Conservation (phyloP, 2,797 vertebrate species). For the Choloepus didactylus region DNA sequence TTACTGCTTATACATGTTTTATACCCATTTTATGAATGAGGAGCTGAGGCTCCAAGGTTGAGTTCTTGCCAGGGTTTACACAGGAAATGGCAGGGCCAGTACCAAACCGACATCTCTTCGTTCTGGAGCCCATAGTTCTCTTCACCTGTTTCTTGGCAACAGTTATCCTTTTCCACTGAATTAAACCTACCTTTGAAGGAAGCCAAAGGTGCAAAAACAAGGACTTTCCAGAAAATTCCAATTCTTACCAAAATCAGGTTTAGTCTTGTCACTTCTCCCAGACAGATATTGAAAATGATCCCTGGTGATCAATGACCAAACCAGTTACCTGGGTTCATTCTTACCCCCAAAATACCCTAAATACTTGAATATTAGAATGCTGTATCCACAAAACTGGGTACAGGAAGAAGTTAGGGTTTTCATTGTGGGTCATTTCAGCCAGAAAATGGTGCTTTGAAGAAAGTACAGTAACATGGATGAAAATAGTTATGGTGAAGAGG, state of each 20-base stretch:
- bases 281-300: not conserved
- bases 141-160: constrained; percentile 11
- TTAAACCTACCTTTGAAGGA: constrained; percentile 33
- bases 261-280: not conserved
- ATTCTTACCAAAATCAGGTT: constrained; percentile 19
- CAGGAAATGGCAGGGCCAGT: not conserved
- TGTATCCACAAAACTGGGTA: not conserved
- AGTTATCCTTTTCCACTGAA: not conserved
- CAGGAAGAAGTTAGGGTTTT: not conserved
- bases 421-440: not conserved
- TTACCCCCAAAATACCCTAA: not conserved
- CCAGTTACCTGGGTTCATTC: not conserved
- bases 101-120: not conserved
- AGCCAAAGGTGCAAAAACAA: not conserved
- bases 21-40: not conserved
- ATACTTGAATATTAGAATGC: not conserved
- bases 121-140: not conserved
- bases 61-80: not conserved
- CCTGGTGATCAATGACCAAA: not conserved
- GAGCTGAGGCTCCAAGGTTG: not conserved
- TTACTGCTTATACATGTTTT: not conserved
- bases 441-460: constrained; percentile 22
- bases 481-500: not conserved
- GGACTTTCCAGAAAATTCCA: constrained; percentile 20
- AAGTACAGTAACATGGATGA: not conserved